Evolutionary conservation across 2,888 invertebrate genomes (phyloP).

Genomic region (Limulus polyphemus): DNA sequence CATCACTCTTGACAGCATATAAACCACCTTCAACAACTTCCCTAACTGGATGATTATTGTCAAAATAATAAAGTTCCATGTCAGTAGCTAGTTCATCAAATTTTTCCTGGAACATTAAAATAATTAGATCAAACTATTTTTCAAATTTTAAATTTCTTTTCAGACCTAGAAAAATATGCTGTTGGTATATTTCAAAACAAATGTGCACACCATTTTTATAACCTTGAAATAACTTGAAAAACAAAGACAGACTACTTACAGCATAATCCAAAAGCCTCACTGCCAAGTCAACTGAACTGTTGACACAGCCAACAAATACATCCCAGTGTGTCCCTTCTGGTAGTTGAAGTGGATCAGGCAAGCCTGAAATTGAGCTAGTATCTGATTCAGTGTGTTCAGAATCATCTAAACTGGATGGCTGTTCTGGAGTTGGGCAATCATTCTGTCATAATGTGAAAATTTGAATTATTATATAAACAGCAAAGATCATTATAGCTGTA

Average conservation of each 20-base stretch:
- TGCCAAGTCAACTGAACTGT: constrained; percentile 52
- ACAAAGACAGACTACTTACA: constrained; percentile 6
- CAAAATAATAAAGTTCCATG: constrained; percentile 39
- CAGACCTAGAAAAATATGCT: too few species aligned
- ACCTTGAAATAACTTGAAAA: not conserved
- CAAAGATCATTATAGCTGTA: too few species aligned
- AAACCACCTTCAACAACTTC: constrained; percentile 36
- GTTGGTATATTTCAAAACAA: too few species aligned
- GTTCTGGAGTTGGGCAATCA: too few species aligned
- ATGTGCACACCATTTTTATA: not conserved
- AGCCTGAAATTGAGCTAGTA: too few species aligned
- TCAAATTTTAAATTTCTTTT: not conserved
- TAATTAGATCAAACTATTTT: not conserved
- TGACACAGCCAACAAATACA: constrained; percentile 49
- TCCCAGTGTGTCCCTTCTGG: constrained; percentile 45
- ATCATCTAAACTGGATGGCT: too few species aligned
- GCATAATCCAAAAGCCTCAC: constrained; percentile 47
- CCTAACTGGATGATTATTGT: constrained; percentile 17
- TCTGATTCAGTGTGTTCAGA: too few species aligned
- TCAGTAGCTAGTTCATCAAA: constrained; percentile 36
- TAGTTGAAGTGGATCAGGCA: constrained; percentile 16
- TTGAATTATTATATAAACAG: too few species aligned
- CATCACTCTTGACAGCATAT: constrained; percentile 40
- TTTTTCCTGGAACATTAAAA: constrained; percentile 32
- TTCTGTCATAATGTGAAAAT: too few species aligned